Evolutionary conservation across 2,113 vertebrate species (phyloP), one percentile per base, ranked within the genome.

Genomic region (Cromileptes altivelis): DNA sequence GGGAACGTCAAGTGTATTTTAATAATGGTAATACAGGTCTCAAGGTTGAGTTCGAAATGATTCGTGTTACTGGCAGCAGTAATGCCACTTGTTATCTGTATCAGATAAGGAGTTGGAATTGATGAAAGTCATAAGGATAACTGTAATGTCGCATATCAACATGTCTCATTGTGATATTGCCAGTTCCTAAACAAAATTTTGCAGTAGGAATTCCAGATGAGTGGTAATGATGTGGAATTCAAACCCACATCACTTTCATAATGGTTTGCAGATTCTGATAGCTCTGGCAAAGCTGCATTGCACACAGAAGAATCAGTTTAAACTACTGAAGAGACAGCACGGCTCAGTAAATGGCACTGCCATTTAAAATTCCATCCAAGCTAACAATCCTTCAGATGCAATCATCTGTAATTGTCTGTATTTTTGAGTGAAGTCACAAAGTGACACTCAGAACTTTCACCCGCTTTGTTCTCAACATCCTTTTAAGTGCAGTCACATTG

Each of bases 331-430:
- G 81, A 70, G n/a, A 58, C 18, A 0, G 58, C 52, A 33, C 21
- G 4, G 25, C 68, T 23, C 5, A 70, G 62, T 40, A 70, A 73
- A 67, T 77, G 63, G 33, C 47, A 6, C 25, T 25, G 19, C 37
- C 60, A 64, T 78, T 77, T 70, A 53, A 61, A 69, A 67, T 25
- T 78, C 45, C 74, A 18, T 57, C 25, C 12, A 13, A 56, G 50
- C 52, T 50, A 57, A 55, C 42, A 40, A 42, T 64, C 79, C 23
- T 81, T 80, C 65, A 60, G 60, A 78, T 25, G 58, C 67, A 80
- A 71, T 89, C 47, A 57, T 64, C 42, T 17, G n/a, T 77, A 60
- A 85, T 79, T 80, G 62, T 63, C 45, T 80, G 53, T 68, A 33
- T 25, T 53, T 70, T 75, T 63, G 30, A 80, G 52, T 40, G 63